A percentile compares a stretch with the other conserved stretches of the same genome.
These are phyloP conservation scores for Orchestia grillus DNA, from an alignment of 1,140 invertebrate genomes.

Conservation along the genomic window DNA sequence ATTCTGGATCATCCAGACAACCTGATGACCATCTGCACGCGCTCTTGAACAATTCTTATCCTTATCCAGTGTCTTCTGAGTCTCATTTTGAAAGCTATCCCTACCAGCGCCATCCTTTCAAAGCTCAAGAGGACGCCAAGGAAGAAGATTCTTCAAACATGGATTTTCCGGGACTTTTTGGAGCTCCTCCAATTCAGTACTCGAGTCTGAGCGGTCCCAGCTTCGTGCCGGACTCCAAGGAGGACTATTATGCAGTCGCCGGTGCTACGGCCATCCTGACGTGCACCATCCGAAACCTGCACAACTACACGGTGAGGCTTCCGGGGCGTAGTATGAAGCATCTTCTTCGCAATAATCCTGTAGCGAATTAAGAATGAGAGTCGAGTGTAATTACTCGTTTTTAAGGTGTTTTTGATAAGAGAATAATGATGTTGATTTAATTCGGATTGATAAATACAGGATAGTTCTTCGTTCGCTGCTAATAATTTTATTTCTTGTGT, in stretches of 20 bases:
- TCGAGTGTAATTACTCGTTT: background rate
- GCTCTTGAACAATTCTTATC: constrained; percentile 14
- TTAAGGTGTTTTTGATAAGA: too few species aligned
- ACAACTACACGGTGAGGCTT: constrained; percentile 54
- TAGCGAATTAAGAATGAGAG: background rate
- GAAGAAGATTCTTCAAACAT: background rate
- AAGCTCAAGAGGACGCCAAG: background rate
- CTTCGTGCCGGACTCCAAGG: constrained; percentile 34
- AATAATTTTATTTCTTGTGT: too few species aligned
- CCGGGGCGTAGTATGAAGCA: background rate
- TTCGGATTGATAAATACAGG: too few species aligned
- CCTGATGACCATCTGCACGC: background rate
- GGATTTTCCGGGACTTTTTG: constrained; percentile 28
- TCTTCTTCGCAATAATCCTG: background rate
- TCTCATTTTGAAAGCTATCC: background rate
- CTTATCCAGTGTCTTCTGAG: background rate
- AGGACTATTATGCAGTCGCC: constrained; percentile 19
- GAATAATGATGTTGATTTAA: too few species aligned
- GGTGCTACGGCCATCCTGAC: constrained; percentile 53
- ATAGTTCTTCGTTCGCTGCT: too few species aligned
- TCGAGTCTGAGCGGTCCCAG: constrained; percentile 55
- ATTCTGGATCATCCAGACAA: constrained; percentile 33
- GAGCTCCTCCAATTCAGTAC: constrained; percentile 58
- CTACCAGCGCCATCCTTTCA: constrained; percentile 27
- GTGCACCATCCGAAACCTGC: constrained; percentile 57